phyloP scores from a whole-genome alignment of 1,140 invertebrate genomes.

The Polypedilum pembai region DNA sequence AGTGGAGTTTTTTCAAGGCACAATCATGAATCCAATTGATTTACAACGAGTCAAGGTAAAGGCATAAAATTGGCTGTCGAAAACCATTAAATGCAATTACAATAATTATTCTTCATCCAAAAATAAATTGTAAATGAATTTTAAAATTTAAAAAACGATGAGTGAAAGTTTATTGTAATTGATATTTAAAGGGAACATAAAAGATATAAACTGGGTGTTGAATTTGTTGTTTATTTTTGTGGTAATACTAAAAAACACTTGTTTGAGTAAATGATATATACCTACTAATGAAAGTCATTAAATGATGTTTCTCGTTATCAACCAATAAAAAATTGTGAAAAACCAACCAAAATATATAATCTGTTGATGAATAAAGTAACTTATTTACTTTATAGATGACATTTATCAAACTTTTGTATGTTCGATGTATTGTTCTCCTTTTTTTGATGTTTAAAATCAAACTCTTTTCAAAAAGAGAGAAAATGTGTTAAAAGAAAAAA shows the following conservation, averaged over 20 bases:
- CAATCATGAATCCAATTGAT: conserved; percentile 99
- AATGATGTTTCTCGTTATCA: too few relatives aligned
- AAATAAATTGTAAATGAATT: not conserved
- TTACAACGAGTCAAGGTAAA: conserved; percentile 97
- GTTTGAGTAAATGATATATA: not conserved
- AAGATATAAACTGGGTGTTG: conserved; percentile 20
- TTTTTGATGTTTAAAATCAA: too few relatives aligned
- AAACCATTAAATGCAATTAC: conserved; percentile 12
- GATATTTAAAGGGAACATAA: conserved; percentile 12
- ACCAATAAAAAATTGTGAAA: conserved; percentile 10
- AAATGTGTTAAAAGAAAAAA: too few relatives aligned
- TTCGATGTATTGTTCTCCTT: too few relatives aligned
- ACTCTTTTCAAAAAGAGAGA: too few relatives aligned
- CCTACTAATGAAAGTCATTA: too few relatives aligned
- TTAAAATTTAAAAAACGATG: not conserved
- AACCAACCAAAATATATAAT: not conserved
- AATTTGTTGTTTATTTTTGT: conserved; percentile 26
- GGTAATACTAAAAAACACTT: not conserved
- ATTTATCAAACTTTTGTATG: too few relatives aligned
- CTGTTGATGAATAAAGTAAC: too few relatives aligned
- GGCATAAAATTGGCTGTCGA: conserved; percentile 31
- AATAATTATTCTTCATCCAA: not conserved
- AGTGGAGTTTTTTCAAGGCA: conserved; percentile 99
- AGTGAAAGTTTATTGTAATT: not conserved
- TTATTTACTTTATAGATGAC: too few relatives aligned